Base-by-base conservation (phyloP, 2,888 invertebrate genomes). In the Encarsia formosa region DNA sequence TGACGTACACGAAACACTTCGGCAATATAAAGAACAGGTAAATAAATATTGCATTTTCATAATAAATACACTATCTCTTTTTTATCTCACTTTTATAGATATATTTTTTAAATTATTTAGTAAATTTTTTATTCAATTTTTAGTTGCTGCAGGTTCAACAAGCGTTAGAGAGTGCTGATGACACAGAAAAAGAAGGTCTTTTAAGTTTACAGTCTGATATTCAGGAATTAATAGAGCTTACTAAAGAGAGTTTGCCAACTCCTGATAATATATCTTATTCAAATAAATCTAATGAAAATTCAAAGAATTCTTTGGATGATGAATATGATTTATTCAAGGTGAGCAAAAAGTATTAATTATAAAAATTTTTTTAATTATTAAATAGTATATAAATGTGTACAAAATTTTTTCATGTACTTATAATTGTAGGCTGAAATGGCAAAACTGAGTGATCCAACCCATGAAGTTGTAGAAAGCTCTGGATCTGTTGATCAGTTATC, bases 251-350 rank as follows among this genome's bases (percentile, higher is more conserved):
- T 60, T 65, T 82, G 48, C 57, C 55, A 20, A 65, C 66, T 49
- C 57, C 56, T 16, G 56, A 61, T 37, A 63, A 63, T 54, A 20
- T 46, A 24, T 11, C 18, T 11, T 70, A 71, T 57, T 61, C 77
- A 47, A 23, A 40, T 44, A 64, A 56, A 49, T 44, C 59, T 24
- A 55, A 65, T 20, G 47, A 62, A 40, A 57, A 61, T 19, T 56
- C 65, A 11, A 66, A 65, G 15, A 69, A 75, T 64, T 63, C 68
- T 4, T 65, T 78, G 49, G 77, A 74, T 34, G 74, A 76, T 66
- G 86, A 86, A 75, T 86, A 85, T 77, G 81, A 81, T 40, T 72
- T 83, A 58, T 86, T 86, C 66, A 84, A 85, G 84, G 85, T 84
- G 75, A 66, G 49, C 55, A 42, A 16, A 16, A 18, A 18, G 19